Evolutionary conservation across 2,113 vertebrate genomes (phyloP), one percentile per base, ranked within the genome.

Genomic region (Oriolus oriolus): DNA sequence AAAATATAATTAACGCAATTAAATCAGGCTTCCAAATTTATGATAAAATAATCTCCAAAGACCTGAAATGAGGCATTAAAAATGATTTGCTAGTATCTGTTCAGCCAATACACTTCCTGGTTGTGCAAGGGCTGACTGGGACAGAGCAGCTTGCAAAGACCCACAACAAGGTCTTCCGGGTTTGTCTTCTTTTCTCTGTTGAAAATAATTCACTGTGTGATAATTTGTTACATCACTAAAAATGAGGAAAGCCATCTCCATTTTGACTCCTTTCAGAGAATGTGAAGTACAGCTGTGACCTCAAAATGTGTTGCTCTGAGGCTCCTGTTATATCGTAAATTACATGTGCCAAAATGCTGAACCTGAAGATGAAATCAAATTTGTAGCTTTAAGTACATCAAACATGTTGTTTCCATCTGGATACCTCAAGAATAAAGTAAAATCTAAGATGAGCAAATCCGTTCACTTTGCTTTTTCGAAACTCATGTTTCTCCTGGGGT

Each of bases 11-110:
- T 90, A 97, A 83, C 0, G 4, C 90, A 96, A 94, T 95, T 96
- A 97, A 97, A 96, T 94, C 95, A 95, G 74, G 83, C 80, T 92
- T 87, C 69, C 90, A 86, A 93, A 95, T 96, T 94, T 93, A 96
- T 90, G 85, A 86, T 57, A 94, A 94, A 94, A 94, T 93, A 94
- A 90, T 96, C 92, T 92, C 92, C 53, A 90, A 78, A 90, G 95
- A 92, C 92, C 64, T 90, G 37, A 95, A 94, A 89, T 71, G 86
- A 90, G 73, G 80, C 64, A 93, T 94, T 87, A 86, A 80, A 93
- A 92, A 86, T 89, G 18, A 95, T 95, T 96, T 96, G 56, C 37
- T 78, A 49, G 28, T 96, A 35, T 87, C 79, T 69, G 20, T 71
- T 73, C 80, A 90, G 73, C 53, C 83, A 89, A 24, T 50, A 64